phyloP scores from a whole-genome alignment of 2,888 invertebrate genomes.

The Chrysina gloriosa region DNA sequence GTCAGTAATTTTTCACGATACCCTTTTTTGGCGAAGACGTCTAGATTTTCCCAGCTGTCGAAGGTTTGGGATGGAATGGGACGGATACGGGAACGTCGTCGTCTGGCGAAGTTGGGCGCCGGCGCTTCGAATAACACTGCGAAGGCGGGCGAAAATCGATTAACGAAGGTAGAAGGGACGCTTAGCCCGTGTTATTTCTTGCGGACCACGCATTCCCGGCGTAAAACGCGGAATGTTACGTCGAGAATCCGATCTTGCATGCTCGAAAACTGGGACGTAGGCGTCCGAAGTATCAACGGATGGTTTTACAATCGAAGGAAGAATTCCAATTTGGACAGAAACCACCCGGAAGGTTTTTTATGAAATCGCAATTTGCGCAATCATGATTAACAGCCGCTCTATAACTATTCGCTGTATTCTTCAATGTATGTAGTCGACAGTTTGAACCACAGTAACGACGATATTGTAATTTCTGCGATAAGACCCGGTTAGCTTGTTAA shows the following conservation, averaged over 20 bases:
- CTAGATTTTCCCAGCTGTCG: conserved; percentile 52
- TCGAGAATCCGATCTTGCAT: neutral
- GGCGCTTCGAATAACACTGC: conserved; percentile 53
- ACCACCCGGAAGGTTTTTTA: too few relatives aligned
- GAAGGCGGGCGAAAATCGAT: conserved; percentile 62
- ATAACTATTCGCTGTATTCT: too few relatives aligned
- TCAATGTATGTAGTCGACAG: conserved; percentile 2
- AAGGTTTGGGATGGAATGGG: conserved; percentile 41
- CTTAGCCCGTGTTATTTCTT: conserved; percentile 46
- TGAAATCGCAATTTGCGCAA: too few relatives aligned
- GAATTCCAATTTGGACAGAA: neutral
- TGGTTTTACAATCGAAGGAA: too few relatives aligned
- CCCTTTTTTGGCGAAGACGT: too few relatives aligned
- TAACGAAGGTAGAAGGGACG: conserved; percentile 40
- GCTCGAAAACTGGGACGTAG: conserved; percentile 8
- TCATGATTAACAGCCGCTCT: too few relatives aligned
- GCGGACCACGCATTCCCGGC: conserved; percentile 1
- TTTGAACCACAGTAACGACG: conserved; percentile 26
- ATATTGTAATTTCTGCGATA: conserved; percentile 40
- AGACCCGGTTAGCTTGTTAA: neutral
- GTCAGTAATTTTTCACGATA: conserved; percentile 46
- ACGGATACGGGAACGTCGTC: conserved; percentile 34
- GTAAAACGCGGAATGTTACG: neutral
- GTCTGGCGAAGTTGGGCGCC: conserved; percentile 52
- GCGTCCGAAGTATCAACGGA: neutral